phyloP scores from a whole-genome alignment of 2,113 vertebrate species.

The Tachysurus vachellii region DNA sequence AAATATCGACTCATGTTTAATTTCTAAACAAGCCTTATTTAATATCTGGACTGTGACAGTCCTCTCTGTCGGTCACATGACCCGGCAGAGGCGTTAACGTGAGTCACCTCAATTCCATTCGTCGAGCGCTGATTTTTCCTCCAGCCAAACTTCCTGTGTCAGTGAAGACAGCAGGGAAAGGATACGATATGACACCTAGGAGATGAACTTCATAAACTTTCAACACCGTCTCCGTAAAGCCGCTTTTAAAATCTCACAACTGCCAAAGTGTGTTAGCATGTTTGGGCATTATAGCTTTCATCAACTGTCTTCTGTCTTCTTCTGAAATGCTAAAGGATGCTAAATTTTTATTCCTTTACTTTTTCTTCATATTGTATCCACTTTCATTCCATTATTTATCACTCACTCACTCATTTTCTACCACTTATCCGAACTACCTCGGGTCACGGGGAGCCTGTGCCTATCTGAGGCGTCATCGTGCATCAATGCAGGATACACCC shows the following conservation, averaged over 20 bases:
- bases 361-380: too few species aligned
- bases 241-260: slow-evolving; percentile 46
- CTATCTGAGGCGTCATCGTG: too few species aligned
- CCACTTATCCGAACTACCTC: too few species aligned
- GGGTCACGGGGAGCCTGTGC: too few species aligned
- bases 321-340: neutral
- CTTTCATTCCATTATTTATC: too few species aligned
- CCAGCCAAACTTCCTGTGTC: slow-evolving; percentile 65
- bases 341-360: neutral
- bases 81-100: slow-evolving; percentile 54
- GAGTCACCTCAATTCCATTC: slow-evolving; percentile 67
- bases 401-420: too few species aligned
- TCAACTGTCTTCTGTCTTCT: neutral
- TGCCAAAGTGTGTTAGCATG: neutral
- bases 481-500: too few species aligned
- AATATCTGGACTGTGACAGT: slow-evolving; percentile 29
- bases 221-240: slow-evolving; percentile 60
- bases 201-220: slow-evolving; percentile 66
- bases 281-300: neutral
- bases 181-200: slow-evolving; percentile 62
- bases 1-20: neutral
- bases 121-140: slow-evolving; percentile 67
- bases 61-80: slow-evolving; percentile 65
- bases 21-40: slow-evolving; percentile 34
- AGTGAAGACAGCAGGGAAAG: slow-evolving; percentile 58